Evolutionary conservation across 2,797 vertebrate genomes (phyloP).

Genomic region (Phylloscopus collybita): DNA sequence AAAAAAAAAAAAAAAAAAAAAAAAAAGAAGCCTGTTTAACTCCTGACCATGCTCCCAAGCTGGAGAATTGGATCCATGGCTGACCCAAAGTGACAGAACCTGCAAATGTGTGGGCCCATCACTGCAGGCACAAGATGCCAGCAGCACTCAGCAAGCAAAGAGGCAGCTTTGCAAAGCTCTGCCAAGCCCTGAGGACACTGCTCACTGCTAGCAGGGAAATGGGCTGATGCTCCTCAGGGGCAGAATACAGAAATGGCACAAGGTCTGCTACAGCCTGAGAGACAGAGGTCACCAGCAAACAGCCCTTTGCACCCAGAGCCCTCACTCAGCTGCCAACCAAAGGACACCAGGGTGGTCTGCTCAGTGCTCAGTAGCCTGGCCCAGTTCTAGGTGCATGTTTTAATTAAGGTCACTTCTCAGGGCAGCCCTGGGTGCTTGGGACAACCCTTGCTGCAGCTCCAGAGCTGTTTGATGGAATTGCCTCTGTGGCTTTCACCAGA

Average conservation of each 20-base stretch:
- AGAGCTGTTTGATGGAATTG: background rate
- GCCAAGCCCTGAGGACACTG: background rate
- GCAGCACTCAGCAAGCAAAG: background rate
- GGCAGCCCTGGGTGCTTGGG: background rate
- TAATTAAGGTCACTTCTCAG: background rate
- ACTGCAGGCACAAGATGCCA: background rate
- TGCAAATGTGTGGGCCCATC: accelerated
- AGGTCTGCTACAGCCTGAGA: background rate
- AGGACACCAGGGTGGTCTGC: background rate
- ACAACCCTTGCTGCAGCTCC: background rate
- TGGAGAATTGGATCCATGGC: background rate
- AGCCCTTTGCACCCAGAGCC: background rate
- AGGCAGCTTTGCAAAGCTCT: background rate
- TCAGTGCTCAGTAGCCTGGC: background rate
- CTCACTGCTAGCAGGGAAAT: accelerated
- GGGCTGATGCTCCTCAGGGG: background rate
- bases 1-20: too few species aligned
- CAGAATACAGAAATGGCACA: background rate
- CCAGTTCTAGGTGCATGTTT: background rate
- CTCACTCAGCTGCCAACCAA: background rate
- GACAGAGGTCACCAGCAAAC: accelerated
- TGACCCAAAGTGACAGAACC: background rate
- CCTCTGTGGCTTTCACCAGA: background rate
- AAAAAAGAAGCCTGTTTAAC: background rate
- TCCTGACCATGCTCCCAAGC: background rate